Conservation (phyloP, 2,888 invertebrate genomes). For the Emmelina monodactyla region DNA sequence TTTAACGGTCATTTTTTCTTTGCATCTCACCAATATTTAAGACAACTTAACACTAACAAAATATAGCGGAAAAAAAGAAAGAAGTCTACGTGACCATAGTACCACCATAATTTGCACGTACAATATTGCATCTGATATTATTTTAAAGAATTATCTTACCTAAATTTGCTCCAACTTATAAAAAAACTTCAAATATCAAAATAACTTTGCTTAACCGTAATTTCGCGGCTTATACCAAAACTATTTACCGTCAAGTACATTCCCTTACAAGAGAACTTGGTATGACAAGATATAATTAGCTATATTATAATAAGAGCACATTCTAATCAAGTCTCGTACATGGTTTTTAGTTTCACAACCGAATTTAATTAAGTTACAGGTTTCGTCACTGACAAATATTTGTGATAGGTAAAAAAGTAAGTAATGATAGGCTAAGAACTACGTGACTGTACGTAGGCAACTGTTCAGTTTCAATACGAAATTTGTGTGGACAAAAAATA, state of each 20-base stretch:
- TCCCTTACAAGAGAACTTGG: constrained; percentile 30
- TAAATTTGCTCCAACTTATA: neutral
- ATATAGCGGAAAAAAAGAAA: too few species aligned
- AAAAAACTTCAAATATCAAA: too few species aligned
- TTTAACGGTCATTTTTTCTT: too few species aligned
- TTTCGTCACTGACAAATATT: constrained; percentile 22
- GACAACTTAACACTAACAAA: too few species aligned
- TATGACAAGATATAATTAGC: constrained; percentile 38
- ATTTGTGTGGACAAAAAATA: constrained; percentile 50
- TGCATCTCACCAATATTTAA: too few species aligned
- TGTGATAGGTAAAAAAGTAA: constrained; percentile 21
- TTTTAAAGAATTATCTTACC: neutral
- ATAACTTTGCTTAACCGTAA: too few species aligned
- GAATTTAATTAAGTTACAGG: constrained; percentile 29
- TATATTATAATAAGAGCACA: constrained; percentile 42
- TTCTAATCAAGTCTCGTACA: constrained; percentile 29
- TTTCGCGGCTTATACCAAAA: too few species aligned
- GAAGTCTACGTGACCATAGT: too few species aligned
- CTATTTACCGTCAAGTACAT: constrained; percentile 26
- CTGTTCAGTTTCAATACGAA: constrained; percentile 41
- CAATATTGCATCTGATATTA: too few species aligned
- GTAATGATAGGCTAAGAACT: constrained; percentile 28
- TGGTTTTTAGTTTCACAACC: constrained; percentile 28
- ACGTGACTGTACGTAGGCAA: constrained; percentile 16
- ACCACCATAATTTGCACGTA: too few species aligned